Percentiles rank a stretch among this genome's conserved stretches.
phyloP scores from a whole-genome alignment of 2,113 vertebrate genomes.

The Alosa alosa region DNA sequence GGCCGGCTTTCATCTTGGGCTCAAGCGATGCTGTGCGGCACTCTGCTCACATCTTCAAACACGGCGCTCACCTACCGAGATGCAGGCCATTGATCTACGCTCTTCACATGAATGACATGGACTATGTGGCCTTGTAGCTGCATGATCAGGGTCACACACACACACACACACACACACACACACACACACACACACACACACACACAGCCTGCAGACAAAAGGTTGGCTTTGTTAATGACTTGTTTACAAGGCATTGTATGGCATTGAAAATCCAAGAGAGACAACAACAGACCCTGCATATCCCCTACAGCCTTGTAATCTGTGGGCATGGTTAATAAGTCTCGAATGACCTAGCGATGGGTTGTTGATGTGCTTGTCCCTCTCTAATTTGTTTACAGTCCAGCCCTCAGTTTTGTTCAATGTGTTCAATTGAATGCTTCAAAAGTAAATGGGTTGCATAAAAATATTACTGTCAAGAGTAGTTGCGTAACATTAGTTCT shows the following conservation, averaged over 20 bases:
- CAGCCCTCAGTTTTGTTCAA: not conserved
- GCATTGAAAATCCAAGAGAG: not conserved
- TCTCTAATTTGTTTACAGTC: not conserved
- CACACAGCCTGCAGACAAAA: not conserved
- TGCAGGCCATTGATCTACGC: not conserved
- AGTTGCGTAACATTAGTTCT: not conserved
- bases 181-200: not conserved
- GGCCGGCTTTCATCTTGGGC: not conserved
- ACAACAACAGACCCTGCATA: not conserved
- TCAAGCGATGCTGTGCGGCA: not conserved
- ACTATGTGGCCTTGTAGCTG: not conserved
- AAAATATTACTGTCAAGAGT: not conserved
- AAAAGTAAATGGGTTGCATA: not conserved
- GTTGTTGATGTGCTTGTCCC: not conserved
- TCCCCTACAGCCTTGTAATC: not conserved
- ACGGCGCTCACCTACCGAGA: not conserved
- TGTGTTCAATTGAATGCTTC: not conserved
- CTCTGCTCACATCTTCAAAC: not conserved
- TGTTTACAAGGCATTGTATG: conserved; percentile 1
- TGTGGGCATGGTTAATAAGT: not conserved
- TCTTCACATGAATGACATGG: not conserved
- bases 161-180: not conserved
- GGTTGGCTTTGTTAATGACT: not conserved
- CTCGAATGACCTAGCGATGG: not conserved
- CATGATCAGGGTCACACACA: not conserved